Conservation (phyloP, 2,888 invertebrate species). For the Meandrusa payeni region DNA sequence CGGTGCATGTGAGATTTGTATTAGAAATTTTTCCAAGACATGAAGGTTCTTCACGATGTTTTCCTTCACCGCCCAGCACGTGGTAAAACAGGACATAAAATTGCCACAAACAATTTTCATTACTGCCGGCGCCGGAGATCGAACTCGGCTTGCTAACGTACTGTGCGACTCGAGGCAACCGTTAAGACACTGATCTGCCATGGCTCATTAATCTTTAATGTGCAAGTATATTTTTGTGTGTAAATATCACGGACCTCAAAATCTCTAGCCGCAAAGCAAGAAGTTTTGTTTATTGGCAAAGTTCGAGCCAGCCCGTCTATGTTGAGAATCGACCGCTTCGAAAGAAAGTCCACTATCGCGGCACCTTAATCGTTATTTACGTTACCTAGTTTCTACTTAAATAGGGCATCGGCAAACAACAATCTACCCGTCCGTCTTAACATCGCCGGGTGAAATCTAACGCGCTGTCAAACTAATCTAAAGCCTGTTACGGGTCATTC, state of each 20-base stretch:
- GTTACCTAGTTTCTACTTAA: constrained; percentile 23
- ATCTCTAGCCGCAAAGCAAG: constrained; percentile 12
- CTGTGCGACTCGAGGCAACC: too few relatives aligned
- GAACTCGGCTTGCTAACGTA: too few relatives aligned
- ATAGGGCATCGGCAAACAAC: constrained; percentile 24
- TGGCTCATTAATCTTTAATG: too few relatives aligned
- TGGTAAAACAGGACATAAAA: too few relatives aligned
- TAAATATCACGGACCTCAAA: constrained; percentile 1
- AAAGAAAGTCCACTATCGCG: constrained; percentile 19
- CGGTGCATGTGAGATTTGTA: too few relatives aligned
- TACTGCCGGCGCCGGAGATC: too few relatives aligned
- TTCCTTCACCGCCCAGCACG: too few relatives aligned
- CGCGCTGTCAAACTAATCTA: constrained; percentile 12
- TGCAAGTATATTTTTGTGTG: not conserved
- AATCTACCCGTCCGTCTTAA: constrained; percentile 19
- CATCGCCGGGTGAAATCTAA: constrained; percentile 13
- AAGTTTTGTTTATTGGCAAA: constrained; percentile 18
- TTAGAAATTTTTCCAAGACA: too few relatives aligned
- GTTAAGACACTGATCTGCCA: too few relatives aligned
- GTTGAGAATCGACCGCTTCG: constrained; percentile 20
- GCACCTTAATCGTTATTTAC: constrained; percentile 23
- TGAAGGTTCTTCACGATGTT: too few relatives aligned
- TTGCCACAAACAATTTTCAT: too few relatives aligned
- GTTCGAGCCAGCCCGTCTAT: constrained; percentile 5
- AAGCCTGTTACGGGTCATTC: constrained; percentile 9